Percentiles rank a stretch among this genome's conserved stretches.
Evolutionary conservation across 2,113 vertebrate genomes (phyloP).

Genomic region (Cacatua alba): DNA sequence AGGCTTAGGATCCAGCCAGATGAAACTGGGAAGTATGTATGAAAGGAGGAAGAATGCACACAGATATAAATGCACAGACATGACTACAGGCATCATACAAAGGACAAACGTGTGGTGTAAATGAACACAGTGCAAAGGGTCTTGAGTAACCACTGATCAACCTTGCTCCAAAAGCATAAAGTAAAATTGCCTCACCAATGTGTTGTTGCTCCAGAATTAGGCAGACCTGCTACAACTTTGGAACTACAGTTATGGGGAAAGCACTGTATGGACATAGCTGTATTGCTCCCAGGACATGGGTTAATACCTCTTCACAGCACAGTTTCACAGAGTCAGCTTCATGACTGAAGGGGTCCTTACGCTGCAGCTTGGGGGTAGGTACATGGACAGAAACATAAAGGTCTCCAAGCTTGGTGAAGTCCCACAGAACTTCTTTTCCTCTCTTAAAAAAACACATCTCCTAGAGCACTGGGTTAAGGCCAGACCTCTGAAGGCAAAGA

Average conservation of each 20-base stretch:
- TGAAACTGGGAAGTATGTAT: neutral
- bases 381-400: neutral
- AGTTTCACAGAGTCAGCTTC: neutral
- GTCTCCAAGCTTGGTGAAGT: neutral
- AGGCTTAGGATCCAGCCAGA: neutral
- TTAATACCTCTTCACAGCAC: neutral
- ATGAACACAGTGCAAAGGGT: neutral
- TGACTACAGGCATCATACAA: neutral
- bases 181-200: neutral
- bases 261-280: fast-evolving
- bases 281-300: neutral
- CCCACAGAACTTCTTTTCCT: neutral
- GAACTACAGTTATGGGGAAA: neutral
- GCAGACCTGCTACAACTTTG: neutral
- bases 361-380: neutral
- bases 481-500: neutral
- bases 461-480: neutral
- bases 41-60: neutral
- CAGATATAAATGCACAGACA: fast-evolving
- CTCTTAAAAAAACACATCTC: neutral
- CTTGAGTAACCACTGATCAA: neutral
- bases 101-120: neutral
- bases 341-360: neutral
- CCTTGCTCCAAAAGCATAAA: neutral
- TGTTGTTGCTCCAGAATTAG: neutral